Conservation (phyloP, 1,140 invertebrate species). For the Drosophila elegans region DNA sequence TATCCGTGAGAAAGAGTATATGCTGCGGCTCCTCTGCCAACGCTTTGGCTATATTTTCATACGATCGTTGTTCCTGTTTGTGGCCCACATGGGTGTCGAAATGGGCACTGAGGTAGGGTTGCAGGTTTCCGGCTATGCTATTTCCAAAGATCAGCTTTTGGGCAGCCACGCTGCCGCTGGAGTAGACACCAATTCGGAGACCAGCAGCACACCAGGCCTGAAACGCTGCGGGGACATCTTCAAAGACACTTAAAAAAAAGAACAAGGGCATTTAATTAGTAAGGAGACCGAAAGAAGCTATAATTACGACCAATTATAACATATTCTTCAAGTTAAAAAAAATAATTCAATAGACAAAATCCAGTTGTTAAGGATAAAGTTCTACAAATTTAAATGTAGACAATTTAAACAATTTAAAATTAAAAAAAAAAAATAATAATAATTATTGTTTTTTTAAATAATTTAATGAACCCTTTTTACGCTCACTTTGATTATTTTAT, state of each 20-base stretch:
- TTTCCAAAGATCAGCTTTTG: slow-evolving; percentile 95
- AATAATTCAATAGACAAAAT: too few species aligned
- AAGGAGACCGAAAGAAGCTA: neutral
- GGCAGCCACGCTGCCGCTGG: slow-evolving; percentile 95
- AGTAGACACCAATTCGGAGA: slow-evolving; percentile 94
- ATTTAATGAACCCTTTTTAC: too few species aligned
- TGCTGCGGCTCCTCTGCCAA: slow-evolving; percentile 88
- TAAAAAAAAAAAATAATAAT: too few species aligned
- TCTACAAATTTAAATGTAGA: too few species aligned
- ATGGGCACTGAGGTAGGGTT: slow-evolving; percentile 90
- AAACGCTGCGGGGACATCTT: slow-evolving; percentile 92
- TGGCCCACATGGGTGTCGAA: slow-evolving; percentile 94
- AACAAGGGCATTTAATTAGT: slow-evolving; percentile 33
- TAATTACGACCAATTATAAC: too few species aligned
- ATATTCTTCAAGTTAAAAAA: too few species aligned
- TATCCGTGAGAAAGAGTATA: slow-evolving; percentile 94
- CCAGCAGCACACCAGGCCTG: slow-evolving; percentile 88
- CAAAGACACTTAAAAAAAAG: slow-evolving; percentile 89
- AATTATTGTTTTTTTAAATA: too few species aligned
- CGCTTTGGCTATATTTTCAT: slow-evolving; percentile 90
- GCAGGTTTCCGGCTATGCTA: slow-evolving; percentile 91
- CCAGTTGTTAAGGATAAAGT: too few species aligned
- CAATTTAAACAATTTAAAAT: too few species aligned
- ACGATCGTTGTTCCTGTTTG: slow-evolving; percentile 91
- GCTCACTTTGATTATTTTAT: too few species aligned